These are phyloP conservation scores for Drosophila kanapiae DNA, from an alignment of 1,140 invertebrate genomes.

Conservation along the genomic window DNA sequence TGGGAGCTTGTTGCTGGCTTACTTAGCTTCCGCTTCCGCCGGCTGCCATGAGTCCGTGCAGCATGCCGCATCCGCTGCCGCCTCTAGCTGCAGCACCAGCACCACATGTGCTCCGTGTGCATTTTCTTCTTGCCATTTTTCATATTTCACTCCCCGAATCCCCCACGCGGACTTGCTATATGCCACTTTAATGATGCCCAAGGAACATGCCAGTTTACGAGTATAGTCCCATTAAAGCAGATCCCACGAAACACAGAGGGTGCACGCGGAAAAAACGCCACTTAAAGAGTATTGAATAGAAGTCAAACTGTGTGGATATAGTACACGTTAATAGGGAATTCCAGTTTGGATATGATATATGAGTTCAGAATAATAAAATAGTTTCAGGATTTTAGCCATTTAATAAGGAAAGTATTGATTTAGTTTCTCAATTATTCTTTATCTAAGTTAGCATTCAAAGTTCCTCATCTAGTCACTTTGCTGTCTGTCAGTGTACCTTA, in stretches of 20 bases:
- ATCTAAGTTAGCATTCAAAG: not conserved
- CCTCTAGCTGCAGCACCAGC: not conserved
- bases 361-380: too few relatives aligned
- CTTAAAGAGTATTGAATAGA: not conserved
- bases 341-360: not conserved
- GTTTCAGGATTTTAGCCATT: not conserved
- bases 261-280: not conserved
- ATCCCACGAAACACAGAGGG: conserved; percentile 11
- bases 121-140: conserved; percentile 61
- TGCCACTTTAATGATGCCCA: conserved; percentile 56
- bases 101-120: conserved; percentile 63
- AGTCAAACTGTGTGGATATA: not conserved
- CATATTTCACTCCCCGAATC: conserved; percentile 47
- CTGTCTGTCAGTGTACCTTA: not conserved
- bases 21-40: conserved; percentile 75
- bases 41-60: conserved; percentile 28
- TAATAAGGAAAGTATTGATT: not conserved
- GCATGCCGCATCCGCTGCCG: conserved; percentile 36
- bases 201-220: conserved; percentile 41
- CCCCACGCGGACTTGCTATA: conserved; percentile 25
- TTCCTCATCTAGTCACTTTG: not conserved
- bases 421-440: not conserved
- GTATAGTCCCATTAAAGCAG: conserved; percentile 39
- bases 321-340: not conserved
- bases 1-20: conserved; percentile 78